A percentile compares a stretch with the other conserved stretches of the same genome.
phyloP scores from a whole-genome alignment of 1,140 invertebrate species.

The Planococcus citri region DNA sequence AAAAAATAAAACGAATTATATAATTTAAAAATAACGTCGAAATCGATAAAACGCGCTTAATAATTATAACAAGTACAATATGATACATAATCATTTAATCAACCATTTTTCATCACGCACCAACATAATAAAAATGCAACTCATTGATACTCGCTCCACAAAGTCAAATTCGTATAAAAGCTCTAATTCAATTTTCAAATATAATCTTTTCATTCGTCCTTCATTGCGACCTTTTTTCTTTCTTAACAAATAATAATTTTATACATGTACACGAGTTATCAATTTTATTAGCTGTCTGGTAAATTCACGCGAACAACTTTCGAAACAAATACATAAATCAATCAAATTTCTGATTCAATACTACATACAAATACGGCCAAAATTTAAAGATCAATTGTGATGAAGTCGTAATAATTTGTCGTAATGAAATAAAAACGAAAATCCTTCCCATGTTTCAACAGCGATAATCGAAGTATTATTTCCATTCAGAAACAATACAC shows the following conservation, averaged over 20 bases:
- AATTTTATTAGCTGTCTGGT: not conserved
- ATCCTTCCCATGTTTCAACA: no score
- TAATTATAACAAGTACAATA: slow-evolving; percentile 10
- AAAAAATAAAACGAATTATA: slow-evolving; percentile 9
- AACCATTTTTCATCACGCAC: not conserved
- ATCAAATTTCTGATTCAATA: no score
- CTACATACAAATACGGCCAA: no score
- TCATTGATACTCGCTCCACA: not conserved
- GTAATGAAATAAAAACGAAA: no score
- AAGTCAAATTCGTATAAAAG: not conserved
- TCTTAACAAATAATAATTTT: not conserved
- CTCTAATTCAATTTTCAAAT: not conserved
- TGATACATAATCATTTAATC: not conserved
- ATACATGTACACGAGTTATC: not conserved
- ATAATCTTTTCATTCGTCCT: not conserved
- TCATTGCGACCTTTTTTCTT: not conserved
- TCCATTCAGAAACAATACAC: no score
- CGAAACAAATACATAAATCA: no score
- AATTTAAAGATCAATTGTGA: no score
- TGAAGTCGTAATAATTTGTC: no score
- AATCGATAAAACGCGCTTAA: slow-evolving; percentile 8
- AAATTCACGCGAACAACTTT: not conserved
- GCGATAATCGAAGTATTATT: no score
- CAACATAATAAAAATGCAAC: not conserved
- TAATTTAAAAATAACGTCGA: slow-evolving; percentile 16